Base-by-base conservation (phyloP, 2,113 vertebrate species). In the Ictalurus punctatus region DNA sequence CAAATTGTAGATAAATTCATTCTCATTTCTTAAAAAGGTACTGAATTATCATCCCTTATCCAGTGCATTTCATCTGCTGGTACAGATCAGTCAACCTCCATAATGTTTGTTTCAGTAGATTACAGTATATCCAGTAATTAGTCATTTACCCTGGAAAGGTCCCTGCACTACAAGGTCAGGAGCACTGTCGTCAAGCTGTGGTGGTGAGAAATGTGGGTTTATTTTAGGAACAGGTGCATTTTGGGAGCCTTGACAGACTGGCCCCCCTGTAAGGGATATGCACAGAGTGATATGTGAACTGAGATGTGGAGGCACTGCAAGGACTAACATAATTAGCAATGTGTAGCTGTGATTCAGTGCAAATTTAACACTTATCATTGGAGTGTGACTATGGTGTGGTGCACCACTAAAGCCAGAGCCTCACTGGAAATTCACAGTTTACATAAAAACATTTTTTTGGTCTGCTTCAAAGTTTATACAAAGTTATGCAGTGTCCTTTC, bases 301-400 rank as follows among this genome's bases (percentile, higher is more conserved):
- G 94, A 94, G 96, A 95, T 37, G 37, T n/a, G 65, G 6, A 44
- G 58, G 25, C 4, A 23, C 85, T 86, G 58, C 27, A 86, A 44
- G 71, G 8, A 48, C 23, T 78, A 76, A 86, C 56, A 86, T 76
- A 78, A 86, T 86, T 76, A 87, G 78, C 27, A 58, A 40, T 37
- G 30, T 37, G 59, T 12, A 25, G 78, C 65, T 34, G 40, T 25
- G 23, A 82, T 21, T 80, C 78, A 81, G 86, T 27, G 44, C 44
- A 63, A 61, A 73, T 56, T 7, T 74, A 58, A 73, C 48, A 85
- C 67, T 85, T 37, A 23, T 27, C 14, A n/a, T 27, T 19, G 78
- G 14, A 80, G 78, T 30, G 48, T 30, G 4, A 78, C 48, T 52
- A 5, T 27, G 21, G 2, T 23, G 40, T 0, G 10, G 44, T 25